These are phyloP conservation scores for Chymomyza costata DNA, from an alignment of 1,140 invertebrate species.

Conservation along the genomic window DNA sequence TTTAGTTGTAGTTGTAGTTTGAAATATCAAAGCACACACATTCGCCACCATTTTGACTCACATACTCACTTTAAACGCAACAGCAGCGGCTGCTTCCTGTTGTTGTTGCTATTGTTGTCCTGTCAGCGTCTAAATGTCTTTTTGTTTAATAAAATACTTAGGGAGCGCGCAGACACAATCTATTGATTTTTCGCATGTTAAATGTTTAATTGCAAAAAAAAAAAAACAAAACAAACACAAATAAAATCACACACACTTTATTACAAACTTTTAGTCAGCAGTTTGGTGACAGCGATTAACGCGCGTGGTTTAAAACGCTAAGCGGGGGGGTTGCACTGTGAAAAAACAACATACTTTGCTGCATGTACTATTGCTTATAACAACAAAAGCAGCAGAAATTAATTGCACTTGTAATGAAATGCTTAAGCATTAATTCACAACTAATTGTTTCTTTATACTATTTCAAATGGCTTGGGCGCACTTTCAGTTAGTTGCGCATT, in stretches of 20 bases:
- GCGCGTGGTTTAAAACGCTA: slow-evolving; percentile 36
- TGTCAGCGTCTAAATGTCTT: slow-evolving; percentile 7
- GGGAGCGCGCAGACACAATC: slow-evolving; percentile 12
- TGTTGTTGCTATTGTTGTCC: slow-evolving; percentile 1
- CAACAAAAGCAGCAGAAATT: no score
- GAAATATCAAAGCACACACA: slow-evolving; percentile 14
- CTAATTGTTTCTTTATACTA: no score
- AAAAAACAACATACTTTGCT: no score
- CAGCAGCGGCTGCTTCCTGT: slow-evolving; percentile 1
- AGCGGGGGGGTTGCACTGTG: no score
- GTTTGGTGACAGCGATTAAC: slow-evolving; percentile 27
- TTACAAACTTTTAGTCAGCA: slow-evolving; percentile 15
- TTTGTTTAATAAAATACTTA: slow-evolving; percentile 37
- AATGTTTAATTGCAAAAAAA: slow-evolving; percentile 39
- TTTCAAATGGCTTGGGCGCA: no score
- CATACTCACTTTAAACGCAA: neutral
- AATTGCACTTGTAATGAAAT: no score
- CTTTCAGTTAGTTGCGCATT: no score
- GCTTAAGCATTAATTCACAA: no score
- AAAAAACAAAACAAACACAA: slow-evolving; percentile 14
- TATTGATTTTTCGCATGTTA: slow-evolving; percentile 52
- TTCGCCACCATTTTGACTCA: no score
- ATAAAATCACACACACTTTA: slow-evolving; percentile 4
- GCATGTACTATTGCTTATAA: no score
- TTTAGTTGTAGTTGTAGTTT: slow-evolving; percentile 39